These are phyloP conservation scores for Pyrocoelia pectoralis DNA, from an alignment of 2,888 invertebrate genomes.

Conservation along the genomic window DNA sequence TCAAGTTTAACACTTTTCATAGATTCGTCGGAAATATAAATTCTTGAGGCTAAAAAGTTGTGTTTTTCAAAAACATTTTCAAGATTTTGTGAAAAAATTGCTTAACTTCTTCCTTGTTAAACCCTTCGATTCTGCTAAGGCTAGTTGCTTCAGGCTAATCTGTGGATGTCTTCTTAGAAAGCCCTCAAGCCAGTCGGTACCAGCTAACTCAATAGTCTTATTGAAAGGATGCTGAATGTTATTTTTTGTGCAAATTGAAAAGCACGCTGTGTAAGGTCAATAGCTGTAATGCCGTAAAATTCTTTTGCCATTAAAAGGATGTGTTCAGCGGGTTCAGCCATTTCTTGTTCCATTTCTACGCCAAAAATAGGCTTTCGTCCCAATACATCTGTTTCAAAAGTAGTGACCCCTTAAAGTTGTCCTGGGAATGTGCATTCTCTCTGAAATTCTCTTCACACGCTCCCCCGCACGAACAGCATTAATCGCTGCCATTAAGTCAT, in stretches of 20 bases:
- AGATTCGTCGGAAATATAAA: neutral
- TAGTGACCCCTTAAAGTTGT: neutral
- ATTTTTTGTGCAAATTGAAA: neutral
- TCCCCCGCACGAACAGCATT: neutral
- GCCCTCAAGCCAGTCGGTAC: neutral
- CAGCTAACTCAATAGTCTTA: neutral
- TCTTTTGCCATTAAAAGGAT: too few relatives aligned
- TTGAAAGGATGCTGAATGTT: neutral
- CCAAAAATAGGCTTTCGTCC: neutral
- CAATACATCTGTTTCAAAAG: neutral
- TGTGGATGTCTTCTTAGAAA: neutral
- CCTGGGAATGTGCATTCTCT: neutral
- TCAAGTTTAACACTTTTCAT: too few relatives aligned
- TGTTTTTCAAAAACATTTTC: neutral
- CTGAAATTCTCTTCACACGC: neutral
- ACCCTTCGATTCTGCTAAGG: neutral
- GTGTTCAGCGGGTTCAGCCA: too few relatives aligned
- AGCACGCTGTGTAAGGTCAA: neutral
- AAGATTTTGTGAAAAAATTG: constrained; percentile 5
- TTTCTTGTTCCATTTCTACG: neutral
- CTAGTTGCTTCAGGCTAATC: neutral
- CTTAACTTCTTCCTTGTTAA: neutral
- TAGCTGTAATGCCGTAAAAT: neutral
- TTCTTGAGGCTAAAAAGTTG: neutral
- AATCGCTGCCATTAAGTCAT: neutral